These are phyloP conservation scores for Cataglyphis livida DNA, from an alignment of 2,888 invertebrate species.

Conservation along the genomic window DNA sequence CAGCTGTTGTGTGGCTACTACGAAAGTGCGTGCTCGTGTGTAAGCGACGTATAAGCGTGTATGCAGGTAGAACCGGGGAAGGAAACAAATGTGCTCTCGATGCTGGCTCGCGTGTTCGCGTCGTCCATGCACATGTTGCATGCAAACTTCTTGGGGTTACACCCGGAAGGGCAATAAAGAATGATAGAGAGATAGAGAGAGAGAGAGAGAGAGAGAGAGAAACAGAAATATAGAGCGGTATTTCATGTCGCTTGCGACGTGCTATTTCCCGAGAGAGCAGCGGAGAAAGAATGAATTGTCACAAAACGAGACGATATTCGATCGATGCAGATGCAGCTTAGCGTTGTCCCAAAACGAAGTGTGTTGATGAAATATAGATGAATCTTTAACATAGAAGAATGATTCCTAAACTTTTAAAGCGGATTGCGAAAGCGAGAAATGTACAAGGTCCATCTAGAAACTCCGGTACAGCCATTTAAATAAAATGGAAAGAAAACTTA, in stretches of 20 bases:
- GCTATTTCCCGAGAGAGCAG: constrained; percentile 20
- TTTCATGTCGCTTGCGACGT: constrained; percentile 6
- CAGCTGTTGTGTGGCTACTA: constrained; percentile 13
- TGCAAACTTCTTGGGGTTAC: neutral
- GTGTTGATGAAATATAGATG: neutral
- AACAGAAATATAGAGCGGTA: neutral
- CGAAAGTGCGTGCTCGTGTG: constrained; percentile 38
- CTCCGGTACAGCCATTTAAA: neutral
- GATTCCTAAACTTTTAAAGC: neutral
- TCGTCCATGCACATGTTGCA: neutral
- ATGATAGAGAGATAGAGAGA: neutral
- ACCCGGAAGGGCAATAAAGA: neutral
- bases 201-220: neutral
- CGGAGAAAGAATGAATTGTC: constrained; percentile 21
- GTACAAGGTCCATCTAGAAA: neutral
- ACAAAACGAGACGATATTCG: neutral
- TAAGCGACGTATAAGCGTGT: constrained; percentile 17
- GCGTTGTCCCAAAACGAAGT: neutral
- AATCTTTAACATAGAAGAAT: neutral
- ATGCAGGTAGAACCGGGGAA: constrained; percentile 22
- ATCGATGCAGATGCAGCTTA: constrained; percentile 20
- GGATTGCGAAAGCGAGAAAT: neutral
- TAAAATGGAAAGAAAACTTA: neutral
- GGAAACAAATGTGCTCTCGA: constrained; percentile 22
- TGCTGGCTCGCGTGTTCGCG: constrained; percentile 29